These are phyloP conservation scores for Helicoverpa armigera DNA, from an alignment of 1,140 invertebrate species.

Conservation along the genomic window DNA sequence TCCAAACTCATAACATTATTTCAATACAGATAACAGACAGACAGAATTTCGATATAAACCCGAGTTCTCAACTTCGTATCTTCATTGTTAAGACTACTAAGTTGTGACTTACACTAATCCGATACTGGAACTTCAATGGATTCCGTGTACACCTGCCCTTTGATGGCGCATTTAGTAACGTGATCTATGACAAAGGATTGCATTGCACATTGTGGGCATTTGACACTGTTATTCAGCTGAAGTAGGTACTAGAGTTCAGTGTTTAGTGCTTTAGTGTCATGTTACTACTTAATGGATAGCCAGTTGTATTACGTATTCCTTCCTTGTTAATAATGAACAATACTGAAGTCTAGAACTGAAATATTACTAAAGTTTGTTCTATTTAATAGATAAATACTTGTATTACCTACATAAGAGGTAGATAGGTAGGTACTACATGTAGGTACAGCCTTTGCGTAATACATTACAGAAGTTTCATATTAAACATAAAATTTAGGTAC, in stretches of 20 bases:
- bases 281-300: too few species aligned
- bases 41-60: conserved; percentile 2
- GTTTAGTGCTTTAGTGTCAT: too few species aligned
- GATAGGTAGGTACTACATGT: too few species aligned
- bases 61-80: conserved; percentile 12
- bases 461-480: too few species aligned
- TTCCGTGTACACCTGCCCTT: conserved; percentile 26
- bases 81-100: conserved; percentile 2
- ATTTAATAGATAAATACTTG: too few species aligned
- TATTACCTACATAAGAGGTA: too few species aligned
- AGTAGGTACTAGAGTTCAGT: not conserved
- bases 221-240: not conserved
- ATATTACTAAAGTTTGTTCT: too few species aligned
- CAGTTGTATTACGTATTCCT: too few species aligned
- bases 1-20: not conserved
- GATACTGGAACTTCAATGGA: conserved; percentile 11
- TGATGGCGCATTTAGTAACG: conserved; percentile 6
- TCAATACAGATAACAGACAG: conserved; percentile 2
- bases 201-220: not conserved
- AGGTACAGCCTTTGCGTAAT: too few species aligned
- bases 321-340: too few species aligned
- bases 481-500: too few species aligned
- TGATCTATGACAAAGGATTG: conserved; percentile 5
- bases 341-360: too few species aligned
- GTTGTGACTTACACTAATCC: conserved; percentile 19